Evolutionary conservation across 2,888 invertebrate species (phyloP).

Genomic region (Metacarcinus magister): DNA sequence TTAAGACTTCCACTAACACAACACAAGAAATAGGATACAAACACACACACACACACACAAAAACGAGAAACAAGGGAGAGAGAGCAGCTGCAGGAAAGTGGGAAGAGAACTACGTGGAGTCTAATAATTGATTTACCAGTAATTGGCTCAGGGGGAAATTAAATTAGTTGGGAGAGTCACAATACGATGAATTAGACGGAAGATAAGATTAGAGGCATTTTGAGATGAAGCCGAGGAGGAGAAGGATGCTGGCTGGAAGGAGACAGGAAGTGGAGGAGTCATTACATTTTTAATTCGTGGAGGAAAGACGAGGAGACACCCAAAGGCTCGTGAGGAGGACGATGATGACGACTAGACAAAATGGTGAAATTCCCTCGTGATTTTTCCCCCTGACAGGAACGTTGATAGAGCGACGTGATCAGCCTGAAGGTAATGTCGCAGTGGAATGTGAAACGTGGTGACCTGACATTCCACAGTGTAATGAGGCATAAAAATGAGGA

Average conservation of each 20-base stretch:
- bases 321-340: neutral
- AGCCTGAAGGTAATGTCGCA: slow-evolving; percentile 3
- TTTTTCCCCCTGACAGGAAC: slow-evolving; percentile 34
- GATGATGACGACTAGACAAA: neutral
- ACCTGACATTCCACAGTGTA: slow-evolving; percentile 27
- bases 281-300: slow-evolving; percentile 43
- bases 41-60: slow-evolving; percentile 27
- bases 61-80: neutral
- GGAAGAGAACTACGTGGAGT: neutral
- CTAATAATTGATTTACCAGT: slow-evolving; percentile 64
- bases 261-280: neutral
- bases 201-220: slow-evolving; percentile 18
- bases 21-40: slow-evolving; percentile 17
- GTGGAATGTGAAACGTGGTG: slow-evolving; percentile 23
- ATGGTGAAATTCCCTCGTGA: slow-evolving; percentile 22
- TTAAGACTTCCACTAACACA: neutral
- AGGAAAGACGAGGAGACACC: neutral
- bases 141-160: slow-evolving; percentile 67
- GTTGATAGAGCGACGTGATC: slow-evolving; percentile 37
- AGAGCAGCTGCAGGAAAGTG: neutral
- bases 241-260: neutral
- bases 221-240: slow-evolving; percentile 19
- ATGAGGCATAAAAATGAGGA: neutral
- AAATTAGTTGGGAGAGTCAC: slow-evolving; percentile 65
- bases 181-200: slow-evolving; percentile 61